A percentile compares a stretch with the other conserved stretches of the same genome.
Conservation (phyloP, 2,113 vertebrate species). For the Carassius carassius region DNA sequence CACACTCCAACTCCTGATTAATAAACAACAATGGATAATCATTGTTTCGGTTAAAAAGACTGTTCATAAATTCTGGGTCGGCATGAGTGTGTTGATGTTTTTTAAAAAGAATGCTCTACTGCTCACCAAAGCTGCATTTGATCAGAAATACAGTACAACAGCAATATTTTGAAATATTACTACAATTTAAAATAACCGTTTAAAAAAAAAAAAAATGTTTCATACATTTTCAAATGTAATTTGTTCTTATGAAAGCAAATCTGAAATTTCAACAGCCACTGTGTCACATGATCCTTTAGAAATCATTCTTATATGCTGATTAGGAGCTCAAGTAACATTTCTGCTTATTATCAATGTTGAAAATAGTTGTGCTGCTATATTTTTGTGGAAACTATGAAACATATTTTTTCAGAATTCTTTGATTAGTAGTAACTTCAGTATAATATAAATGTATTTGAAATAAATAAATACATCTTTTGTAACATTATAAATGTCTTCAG, state of each 20-base stretch:
- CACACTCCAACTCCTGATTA: slow-evolving; percentile 94
- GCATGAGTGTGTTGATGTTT: background rate
- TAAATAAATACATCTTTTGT: background rate
- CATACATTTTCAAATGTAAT: background rate
- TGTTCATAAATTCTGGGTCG: too few relatives aligned
- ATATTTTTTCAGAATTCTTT: background rate
- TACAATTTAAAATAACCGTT: background rate
- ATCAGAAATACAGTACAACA: background rate
- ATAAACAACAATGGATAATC: slow-evolving; percentile 50
- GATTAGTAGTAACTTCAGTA: background rate
- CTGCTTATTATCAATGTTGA: background rate
- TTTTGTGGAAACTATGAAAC: too few relatives aligned
- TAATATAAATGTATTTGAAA: too few relatives aligned
- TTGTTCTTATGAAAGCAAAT: background rate
- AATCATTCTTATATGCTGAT: background rate
- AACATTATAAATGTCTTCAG: background rate
- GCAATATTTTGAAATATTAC: background rate
- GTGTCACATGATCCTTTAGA: background rate
- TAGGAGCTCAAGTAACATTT: background rate
- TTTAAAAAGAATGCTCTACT: background rate
- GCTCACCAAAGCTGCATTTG: background rate
- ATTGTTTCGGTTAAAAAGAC: background rate
- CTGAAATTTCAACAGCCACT: background rate
- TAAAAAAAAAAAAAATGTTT: too few relatives aligned
- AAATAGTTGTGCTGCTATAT: background rate